A percentile compares a stretch with the other conserved stretches of the same genome.
These are phyloP conservation scores for Dolichallabes microphthalmus DNA, from an alignment of 2,113 vertebrate species.

Conservation along the genomic window DNA sequence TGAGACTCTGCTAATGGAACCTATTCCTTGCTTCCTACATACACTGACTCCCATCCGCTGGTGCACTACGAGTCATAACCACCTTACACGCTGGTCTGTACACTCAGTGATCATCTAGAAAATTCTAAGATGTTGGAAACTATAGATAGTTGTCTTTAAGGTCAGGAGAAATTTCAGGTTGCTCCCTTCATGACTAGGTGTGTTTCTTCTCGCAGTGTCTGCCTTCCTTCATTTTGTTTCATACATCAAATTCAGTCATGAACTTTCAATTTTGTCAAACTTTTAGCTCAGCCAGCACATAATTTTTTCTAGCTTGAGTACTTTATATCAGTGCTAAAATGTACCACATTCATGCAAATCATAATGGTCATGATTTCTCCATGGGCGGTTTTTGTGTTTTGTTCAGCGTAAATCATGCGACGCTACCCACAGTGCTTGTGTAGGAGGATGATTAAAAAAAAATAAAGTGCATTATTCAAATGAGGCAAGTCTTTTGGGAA, in stretches of 20 bases:
- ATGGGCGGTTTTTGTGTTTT: not conserved
- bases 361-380: not conserved
- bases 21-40: not conserved
- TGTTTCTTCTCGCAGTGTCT: not conserved
- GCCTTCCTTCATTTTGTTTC: not conserved
- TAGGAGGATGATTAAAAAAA: not conserved
- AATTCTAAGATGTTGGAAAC: not conserved
- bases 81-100: not conserved
- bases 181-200: not conserved
- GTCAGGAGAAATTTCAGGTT: not conserved
- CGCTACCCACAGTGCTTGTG: not conserved
- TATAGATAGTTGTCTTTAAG: not conserved
- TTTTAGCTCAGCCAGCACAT: not conserved
- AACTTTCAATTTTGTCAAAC: not conserved
- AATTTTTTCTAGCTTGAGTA: not conserved
- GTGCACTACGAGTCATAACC: not conserved
- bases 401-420: not conserved
- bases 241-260: not conserved
- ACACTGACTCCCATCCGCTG: not conserved
- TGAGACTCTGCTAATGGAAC: not conserved
- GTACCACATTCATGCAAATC: not conserved
- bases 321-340: not conserved
- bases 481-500: constrained; percentile 2
- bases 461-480: constrained; percentile 5
- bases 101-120: not conserved